phyloP scores from a whole-genome alignment of 1,140 invertebrate species.

The Penaeus vannamei region DNA sequence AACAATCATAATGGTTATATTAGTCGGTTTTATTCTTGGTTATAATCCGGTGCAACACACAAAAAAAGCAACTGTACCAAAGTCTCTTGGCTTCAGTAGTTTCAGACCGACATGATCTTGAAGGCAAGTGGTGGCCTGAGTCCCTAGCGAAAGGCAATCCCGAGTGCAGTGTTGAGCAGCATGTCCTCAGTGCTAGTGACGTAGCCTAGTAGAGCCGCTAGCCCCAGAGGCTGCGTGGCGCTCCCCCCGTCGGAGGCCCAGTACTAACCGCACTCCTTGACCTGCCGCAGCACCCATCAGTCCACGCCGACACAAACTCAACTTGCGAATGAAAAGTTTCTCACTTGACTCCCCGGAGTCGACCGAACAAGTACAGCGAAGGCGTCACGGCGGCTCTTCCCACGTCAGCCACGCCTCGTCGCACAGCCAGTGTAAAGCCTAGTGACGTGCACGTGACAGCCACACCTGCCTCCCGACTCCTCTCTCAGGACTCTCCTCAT shows the following conservation, averaged over 20 bases:
- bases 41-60: no score
- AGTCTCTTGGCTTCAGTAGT: no score
- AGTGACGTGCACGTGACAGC: constrained; percentile 51
- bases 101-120: no score
- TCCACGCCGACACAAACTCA: constrained; percentile 93
- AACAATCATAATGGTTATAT: no score
- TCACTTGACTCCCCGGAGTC: constrained; percentile 96
- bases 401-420: constrained; percentile 72
- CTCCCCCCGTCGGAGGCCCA: background rate
- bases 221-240: background rate
- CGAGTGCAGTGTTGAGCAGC: no score
- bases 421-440: constrained; percentile 73
- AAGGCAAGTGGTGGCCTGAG: no score
- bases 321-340: constrained; percentile 97
- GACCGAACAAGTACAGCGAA: constrained; percentile 85
- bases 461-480: constrained; percentile 40
- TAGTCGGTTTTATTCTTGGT: no score
- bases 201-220: background rate
- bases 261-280: constrained; percentile 64
- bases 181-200: background rate
- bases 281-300: constrained; percentile 88
- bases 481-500: constrained; percentile 23
- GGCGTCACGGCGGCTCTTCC: constrained; percentile 74
- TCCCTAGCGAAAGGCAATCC: no score
- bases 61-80: no score